Evolutionary conservation across 2,113 vertebrate species (phyloP), one percentile per base, ranked within the genome.

Genomic region (Gasterosteus nipponicus): DNA sequence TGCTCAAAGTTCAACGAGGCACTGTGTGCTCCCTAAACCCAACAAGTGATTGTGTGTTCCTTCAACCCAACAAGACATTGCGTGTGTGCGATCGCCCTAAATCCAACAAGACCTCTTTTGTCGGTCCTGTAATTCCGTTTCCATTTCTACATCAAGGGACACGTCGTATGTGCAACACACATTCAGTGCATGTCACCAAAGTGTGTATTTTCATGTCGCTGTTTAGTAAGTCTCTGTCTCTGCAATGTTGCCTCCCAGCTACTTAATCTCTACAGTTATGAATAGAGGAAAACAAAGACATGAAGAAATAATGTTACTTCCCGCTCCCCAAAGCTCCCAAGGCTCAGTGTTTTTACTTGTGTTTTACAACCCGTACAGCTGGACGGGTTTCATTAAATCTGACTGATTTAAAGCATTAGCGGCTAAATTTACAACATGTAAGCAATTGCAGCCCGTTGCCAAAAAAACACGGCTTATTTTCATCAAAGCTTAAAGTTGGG

Each of bases 231-330:
- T 51, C 69, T 73, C 57, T 75, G 82, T 77, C 78, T 82, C 78
- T 79, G 73, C 80, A 64, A 75, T 47, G 60, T 74, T 77, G 68
- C 76, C 81, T 87, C 83, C 77, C 74, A 69, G 67, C 70, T 89
- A 71, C 61, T 86, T 87, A 85, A 91, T 92, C 80, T 90, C 71
- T 70, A 6, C 6, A 12, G 22, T 54, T 26, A 89, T 80, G 57
- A 85, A 47, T 77, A 76, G 64, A 70, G 60, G 63, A 81, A 54
- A 67, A 82, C 73, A 75, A 78, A 85, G 42, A 74, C 69, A 72
- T 10, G 4, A 44, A 74, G 74, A 77, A 86, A 89, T 62, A 74
- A 46, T 86, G 87, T 64, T 80, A 76, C 79, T 90, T 68, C 86
- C 60, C 73, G 83, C 85, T 78, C 78, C 71, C 66, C 85, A 75